Conservation (phyloP, 1,140 invertebrate genomes). For the Trichonephila inaurata region DNA sequence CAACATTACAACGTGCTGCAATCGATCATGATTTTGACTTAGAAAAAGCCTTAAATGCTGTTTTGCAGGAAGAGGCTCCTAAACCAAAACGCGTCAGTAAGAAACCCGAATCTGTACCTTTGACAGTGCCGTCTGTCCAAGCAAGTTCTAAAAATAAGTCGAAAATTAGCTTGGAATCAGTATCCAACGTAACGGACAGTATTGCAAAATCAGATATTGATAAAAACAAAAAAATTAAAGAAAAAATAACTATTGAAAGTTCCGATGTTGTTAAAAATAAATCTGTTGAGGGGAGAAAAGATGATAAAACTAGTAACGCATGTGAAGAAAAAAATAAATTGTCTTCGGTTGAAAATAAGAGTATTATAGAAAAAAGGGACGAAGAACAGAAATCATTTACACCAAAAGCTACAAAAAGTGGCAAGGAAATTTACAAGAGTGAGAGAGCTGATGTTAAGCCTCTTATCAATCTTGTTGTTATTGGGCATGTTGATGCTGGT, state of each 20-base stretch:
- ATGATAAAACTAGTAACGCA: not conserved
- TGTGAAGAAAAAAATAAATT: not conserved
- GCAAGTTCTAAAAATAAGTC: constrained; percentile 5
- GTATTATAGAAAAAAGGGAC: not conserved
- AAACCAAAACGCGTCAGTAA: constrained; percentile 29
- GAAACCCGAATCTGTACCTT: not conserved
- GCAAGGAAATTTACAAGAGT: constrained; percentile 25
- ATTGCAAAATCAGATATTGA: not conserved
- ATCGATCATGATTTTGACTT: constrained; percentile 87
- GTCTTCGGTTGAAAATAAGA: not conserved
- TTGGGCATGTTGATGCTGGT: constrained; percentile 99
- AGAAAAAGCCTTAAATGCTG: constrained; percentile 86
- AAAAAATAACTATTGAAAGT: not conserved
- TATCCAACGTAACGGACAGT: not conserved
- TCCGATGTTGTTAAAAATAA: not conserved
- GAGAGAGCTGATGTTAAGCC: constrained; percentile 79
- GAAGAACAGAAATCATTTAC: not conserved
- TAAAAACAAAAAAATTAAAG: not conserved
- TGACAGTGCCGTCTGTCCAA: not conserved
- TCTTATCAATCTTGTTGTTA: constrained; percentile 95
- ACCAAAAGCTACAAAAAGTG: constrained; percentile 23
- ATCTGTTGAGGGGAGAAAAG: not conserved
- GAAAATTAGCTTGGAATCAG: not conserved
- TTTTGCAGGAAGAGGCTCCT: constrained; percentile 81
- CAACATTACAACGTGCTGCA: constrained; percentile 85